These are phyloP conservation scores for Corythucha ciliata DNA, from an alignment of 2,888 invertebrate species.

Conservation along the genomic window DNA sequence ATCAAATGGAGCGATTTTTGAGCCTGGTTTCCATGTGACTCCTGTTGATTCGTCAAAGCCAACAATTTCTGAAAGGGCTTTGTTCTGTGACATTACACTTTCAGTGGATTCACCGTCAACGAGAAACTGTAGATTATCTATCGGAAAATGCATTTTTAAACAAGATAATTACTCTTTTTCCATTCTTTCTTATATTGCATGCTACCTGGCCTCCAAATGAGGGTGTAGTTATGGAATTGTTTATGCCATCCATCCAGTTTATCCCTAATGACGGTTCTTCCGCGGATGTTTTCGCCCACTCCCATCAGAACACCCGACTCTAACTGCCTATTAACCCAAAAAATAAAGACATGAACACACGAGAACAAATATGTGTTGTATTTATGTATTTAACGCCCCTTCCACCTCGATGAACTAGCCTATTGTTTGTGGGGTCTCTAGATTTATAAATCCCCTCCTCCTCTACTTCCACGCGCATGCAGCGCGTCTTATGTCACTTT, in stretches of 20 bases:
- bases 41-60: constrained; percentile 24
- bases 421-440: too few species aligned
- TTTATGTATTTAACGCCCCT: too few species aligned
- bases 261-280: constrained; percentile 34
- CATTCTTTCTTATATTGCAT: neutral
- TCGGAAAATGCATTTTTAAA: neutral
- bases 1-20: constrained; percentile 61
- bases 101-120: constrained; percentile 25
- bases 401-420: too few species aligned
- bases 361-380: too few species aligned
- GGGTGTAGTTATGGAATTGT: constrained; percentile 45
- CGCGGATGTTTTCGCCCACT: constrained; percentile 30
- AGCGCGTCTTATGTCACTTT: too few species aligned
- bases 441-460: too few species aligned
- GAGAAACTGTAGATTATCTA: constrained; percentile 27
- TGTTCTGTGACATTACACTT: constrained; percentile 12
- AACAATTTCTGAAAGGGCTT: constrained; percentile 22
- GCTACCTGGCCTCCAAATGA: constrained; percentile 46
- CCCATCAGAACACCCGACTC: constrained; percentile 40
- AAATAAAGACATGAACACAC: too few species aligned
- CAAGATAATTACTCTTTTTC: constrained; percentile 5
- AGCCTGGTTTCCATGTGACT: constrained; percentile 28
- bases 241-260: constrained; percentile 38
- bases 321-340: constrained; percentile 33
- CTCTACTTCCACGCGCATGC: too few species aligned